A percentile compares a stretch with the other conserved stretches of the same genome.
These are phyloP conservation scores for Pteria penguin DNA, from an alignment of 2,888 invertebrate species.

Conservation along the genomic window DNA sequence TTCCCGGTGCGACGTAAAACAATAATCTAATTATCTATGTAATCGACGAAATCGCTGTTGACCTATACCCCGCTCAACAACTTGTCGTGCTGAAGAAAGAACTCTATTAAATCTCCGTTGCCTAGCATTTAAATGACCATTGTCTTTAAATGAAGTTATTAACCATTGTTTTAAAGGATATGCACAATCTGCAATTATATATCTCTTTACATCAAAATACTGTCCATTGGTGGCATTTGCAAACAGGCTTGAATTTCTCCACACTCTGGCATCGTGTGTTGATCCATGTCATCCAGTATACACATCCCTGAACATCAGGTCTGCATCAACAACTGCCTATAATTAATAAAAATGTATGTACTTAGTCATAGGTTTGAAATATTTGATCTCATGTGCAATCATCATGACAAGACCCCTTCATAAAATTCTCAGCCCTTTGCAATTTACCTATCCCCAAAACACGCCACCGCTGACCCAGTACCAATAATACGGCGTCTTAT, in stretches of 20 bases:
- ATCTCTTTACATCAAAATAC: neutral
- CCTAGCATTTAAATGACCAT: too few species aligned
- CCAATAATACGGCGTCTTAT: too few species aligned
- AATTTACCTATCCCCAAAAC: too few species aligned
- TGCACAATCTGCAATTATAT: neutral
- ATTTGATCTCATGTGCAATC: too few species aligned
- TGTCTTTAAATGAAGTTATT: neutral
- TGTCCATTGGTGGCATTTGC: neutral
- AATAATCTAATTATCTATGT: too few species aligned
- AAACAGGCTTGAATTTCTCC: neutral
- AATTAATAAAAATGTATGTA: neutral
- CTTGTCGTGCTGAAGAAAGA: slow-evolving; percentile 2
- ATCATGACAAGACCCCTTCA: too few species aligned
- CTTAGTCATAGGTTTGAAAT: too few species aligned
- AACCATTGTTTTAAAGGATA: neutral
- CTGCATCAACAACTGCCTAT: neutral
- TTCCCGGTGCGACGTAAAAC: too few species aligned
- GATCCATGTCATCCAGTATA: neutral
- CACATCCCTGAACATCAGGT: slow-evolving; percentile 1
- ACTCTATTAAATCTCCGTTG: too few species aligned
- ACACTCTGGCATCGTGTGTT: slow-evolving; percentile 1
- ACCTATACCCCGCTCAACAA: neutral
- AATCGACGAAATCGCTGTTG: neutral
- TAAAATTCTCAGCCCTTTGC: too few species aligned
- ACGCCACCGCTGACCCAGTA: too few species aligned